These are phyloP conservation scores for Macrotrachela quadricornifera DNA, from an alignment of 1,140 invertebrate genomes.

Conservation along the genomic window DNA sequence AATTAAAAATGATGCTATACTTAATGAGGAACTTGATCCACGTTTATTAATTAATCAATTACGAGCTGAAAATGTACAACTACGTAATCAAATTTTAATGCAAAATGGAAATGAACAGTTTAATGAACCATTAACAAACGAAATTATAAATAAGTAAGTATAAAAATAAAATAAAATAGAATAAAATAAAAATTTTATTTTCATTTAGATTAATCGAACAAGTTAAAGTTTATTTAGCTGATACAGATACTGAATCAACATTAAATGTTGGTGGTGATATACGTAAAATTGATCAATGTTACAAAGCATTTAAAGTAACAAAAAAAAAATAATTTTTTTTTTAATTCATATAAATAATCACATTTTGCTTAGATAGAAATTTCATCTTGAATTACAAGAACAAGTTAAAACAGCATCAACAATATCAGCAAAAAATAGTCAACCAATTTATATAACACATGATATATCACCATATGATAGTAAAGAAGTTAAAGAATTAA, in stretches of 20 bases:
- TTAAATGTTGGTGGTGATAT: slow-evolving; percentile 24
- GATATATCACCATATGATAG: slow-evolving; percentile 22
- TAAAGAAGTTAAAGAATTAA: slow-evolving; percentile 20
- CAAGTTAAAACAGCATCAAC: not conserved
- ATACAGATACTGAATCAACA: slow-evolving; percentile 19
- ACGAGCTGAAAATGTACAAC: slow-evolving; percentile 26
- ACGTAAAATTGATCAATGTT: slow-evolving; percentile 27
- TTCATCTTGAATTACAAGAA: not conserved
- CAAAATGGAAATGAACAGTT: slow-evolving; percentile 6
- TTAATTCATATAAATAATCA: slow-evolving; percentile 11
- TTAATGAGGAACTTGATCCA: slow-evolving; percentile 37
- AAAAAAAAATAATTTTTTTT: not conserved
- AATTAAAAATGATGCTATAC: slow-evolving; percentile 37
- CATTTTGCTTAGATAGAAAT: slow-evolving; percentile 10
- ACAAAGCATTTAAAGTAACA: slow-evolving; percentile 18
- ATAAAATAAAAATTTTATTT: not conserved
- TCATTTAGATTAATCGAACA: slow-evolving; percentile 18
- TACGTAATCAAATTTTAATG: slow-evolving; percentile 28
- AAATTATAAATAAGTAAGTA: slow-evolving; percentile 13
- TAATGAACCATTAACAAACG: slow-evolving; percentile 4
- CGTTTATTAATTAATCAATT: slow-evolving; percentile 33
- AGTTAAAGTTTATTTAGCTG: slow-evolving; percentile 20
- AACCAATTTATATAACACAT: slow-evolving; percentile 7
- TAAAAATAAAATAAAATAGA: not conserved
- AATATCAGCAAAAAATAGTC: slow-evolving; percentile 1